phyloP scores from a whole-genome alignment of 2,113 vertebrate species.

The Grantiella picta region DNA sequence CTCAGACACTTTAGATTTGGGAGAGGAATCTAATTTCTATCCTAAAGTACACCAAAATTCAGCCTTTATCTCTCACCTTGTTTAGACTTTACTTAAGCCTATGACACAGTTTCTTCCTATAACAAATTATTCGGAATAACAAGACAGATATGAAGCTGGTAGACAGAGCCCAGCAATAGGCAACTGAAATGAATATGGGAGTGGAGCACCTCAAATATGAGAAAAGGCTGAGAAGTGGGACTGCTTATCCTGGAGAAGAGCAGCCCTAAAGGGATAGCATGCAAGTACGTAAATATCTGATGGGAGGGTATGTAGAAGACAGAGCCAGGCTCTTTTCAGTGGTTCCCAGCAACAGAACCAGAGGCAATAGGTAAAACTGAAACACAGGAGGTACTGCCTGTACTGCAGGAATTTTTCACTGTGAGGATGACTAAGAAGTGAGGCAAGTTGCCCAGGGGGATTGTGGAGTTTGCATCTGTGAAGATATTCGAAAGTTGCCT shows the following conservation, averaged over 20 bases:
- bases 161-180: neutral
- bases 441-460: accelerated
- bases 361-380: neutral
- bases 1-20: neutral
- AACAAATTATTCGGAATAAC: neutral
- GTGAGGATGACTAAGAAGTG: neutral
- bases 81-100: neutral
- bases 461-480: neutral
- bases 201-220: neutral
- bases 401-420: neutral
- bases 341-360: neutral
- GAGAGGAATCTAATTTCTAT: neutral
- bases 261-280: neutral
- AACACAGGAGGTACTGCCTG: neutral
- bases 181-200: neutral
- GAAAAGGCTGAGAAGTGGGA: neutral
- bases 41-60: neutral
- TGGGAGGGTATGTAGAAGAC: neutral
- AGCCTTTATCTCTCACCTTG: neutral
- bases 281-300: neutral
- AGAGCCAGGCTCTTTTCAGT: neutral
- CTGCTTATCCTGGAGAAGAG: neutral
- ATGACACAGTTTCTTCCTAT: neutral
- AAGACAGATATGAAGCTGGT: neutral
- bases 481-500: neutral